Conservation (phyloP, 2,797 vertebrate genomes). For the Sternarchorhynchus goeldii region DNA sequence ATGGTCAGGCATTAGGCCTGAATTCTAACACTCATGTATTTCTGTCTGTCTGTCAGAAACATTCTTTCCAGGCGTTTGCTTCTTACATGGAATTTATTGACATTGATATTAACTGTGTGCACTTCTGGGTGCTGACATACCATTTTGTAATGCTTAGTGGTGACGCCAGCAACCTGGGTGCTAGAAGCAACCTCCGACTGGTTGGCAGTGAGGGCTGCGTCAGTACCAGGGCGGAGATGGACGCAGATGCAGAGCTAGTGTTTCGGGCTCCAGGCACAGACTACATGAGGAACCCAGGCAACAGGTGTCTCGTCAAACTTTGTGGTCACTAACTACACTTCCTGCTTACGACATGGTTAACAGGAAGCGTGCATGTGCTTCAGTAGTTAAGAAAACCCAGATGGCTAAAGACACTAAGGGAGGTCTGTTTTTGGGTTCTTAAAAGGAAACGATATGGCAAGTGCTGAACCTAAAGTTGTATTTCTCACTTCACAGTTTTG, state of each 20-base stretch:
- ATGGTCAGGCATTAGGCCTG: not conserved
- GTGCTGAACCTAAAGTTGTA: not conserved
- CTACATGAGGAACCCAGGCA: not conserved
- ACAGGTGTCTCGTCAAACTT: conserved; percentile 1
- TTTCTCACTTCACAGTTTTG: conserved; percentile 40
- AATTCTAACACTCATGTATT: not conserved
- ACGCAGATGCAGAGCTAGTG: not conserved
- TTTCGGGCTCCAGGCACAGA: not conserved
- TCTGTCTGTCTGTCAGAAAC: not conserved
- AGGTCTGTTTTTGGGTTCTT: not conserved
- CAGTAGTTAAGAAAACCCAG: too few species aligned
- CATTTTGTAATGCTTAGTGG: not conserved
- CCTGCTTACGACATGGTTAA: too few species aligned
- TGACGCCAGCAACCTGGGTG: not conserved
- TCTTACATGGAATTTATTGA: not conserved
- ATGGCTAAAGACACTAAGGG: too few species aligned
- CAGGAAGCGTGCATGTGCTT: too few species aligned
- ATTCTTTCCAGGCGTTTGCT: not conserved
- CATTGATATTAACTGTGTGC: too few species aligned
- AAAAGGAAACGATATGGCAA: not conserved
- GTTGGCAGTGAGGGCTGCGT: not conserved
- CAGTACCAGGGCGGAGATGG: not conserved
- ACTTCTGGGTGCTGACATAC: not conserved
- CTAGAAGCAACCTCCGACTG: not conserved
- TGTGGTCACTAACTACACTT: not conserved